phyloP scores from a whole-genome alignment of 2,113 vertebrate genomes.

The Ophiodon elongatus region DNA sequence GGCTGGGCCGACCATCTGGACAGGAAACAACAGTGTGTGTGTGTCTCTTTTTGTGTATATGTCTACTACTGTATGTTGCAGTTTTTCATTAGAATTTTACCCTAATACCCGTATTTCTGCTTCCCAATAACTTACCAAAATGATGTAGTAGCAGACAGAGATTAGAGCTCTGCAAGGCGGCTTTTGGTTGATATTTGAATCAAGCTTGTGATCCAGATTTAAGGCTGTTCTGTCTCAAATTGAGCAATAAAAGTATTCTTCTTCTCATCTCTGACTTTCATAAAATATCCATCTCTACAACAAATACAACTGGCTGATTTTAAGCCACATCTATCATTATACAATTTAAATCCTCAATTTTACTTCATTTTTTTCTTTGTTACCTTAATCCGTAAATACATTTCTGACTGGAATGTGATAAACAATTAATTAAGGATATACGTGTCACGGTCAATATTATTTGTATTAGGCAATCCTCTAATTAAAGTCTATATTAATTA shows the following conservation, averaged over 20 bases:
- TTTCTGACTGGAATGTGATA: neutral
- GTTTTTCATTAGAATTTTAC: conserved; percentile 20
- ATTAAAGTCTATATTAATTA: conserved; percentile 23
- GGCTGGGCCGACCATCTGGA: conserved; percentile 55
- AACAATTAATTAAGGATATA: conserved; percentile 3
- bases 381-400: neutral
- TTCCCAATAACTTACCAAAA: conserved; percentile 26
- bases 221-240: neutral
- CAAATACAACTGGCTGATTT: neutral
- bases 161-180: conserved; percentile 27
- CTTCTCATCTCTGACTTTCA: neutral
- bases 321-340: neutral
- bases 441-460: neutral
- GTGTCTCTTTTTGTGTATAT: neutral
- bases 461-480: neutral
- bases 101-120: conserved; percentile 29
- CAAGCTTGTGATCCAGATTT: neutral
- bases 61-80: neutral
- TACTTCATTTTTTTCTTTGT: neutral
- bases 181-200: conserved; percentile 28
- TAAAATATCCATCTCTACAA: neutral
- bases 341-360: neutral
- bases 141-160: conserved; percentile 6
- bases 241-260: neutral
- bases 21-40: conserved; percentile 3